Percentiles rank a stretch among this genome's conserved stretches.
Conservation (phyloP, 2,888 invertebrate genomes). For the Ophonus ardosiacus region DNA sequence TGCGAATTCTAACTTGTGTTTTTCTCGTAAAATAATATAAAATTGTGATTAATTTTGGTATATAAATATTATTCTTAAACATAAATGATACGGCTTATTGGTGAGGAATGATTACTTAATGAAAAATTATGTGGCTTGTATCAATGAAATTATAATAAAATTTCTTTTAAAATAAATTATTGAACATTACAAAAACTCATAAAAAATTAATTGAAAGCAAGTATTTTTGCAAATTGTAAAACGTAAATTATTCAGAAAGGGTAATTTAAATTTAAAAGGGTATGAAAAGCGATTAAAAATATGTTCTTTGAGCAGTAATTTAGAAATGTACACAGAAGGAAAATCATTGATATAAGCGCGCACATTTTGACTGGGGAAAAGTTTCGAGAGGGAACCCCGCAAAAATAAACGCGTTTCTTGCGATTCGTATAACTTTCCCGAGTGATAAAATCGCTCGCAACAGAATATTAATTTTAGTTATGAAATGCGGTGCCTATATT, state of each 20-base stretch:
- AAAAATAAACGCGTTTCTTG: constrained; percentile 49
- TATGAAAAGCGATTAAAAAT: neutral
- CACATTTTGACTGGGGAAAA: constrained; percentile 5
- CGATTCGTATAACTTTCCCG: constrained; percentile 36
- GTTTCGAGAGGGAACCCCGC: neutral
- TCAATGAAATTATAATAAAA: no score
- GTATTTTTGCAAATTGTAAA: neutral
- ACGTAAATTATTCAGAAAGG: neutral
- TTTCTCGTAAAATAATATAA: no score
- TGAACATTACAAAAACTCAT: neutral
- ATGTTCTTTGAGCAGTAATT: constrained; percentile 15
- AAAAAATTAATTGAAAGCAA: neutral
- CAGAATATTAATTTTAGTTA: constrained; percentile 62
- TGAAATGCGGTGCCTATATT: constrained; percentile 60
- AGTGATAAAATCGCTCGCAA: constrained; percentile 52
- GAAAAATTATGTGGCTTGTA: no score
- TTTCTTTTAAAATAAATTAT: no score
- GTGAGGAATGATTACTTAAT: no score
- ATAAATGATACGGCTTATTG: no score
- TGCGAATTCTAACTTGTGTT: no score
- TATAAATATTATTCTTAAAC: no score
- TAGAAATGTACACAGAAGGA: constrained; percentile 26
- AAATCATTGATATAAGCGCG: neutral
- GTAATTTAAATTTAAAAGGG: constrained; percentile 4
- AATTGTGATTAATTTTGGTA: no score